A percentile compares a stretch with the other conserved stretches of the same genome.
Conservation (phyloP, 2,888 invertebrate genomes). For the Drosophila crucigera region DNA sequence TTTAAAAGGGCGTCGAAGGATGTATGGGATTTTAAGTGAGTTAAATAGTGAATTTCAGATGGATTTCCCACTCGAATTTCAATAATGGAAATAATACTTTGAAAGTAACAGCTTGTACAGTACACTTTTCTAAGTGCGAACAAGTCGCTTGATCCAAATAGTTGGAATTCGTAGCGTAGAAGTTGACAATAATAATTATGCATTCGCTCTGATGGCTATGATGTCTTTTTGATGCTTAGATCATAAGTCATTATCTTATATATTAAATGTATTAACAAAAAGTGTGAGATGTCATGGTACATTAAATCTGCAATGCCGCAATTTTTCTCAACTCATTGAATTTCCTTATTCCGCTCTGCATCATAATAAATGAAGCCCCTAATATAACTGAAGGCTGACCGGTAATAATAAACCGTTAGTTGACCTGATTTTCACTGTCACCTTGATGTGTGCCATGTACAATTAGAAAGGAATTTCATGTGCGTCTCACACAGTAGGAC, state of each 20-base stretch:
- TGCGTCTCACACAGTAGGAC: slow-evolving; percentile 46
- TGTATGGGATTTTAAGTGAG: background rate
- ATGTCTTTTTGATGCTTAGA: background rate
- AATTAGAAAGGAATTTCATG: slow-evolving; percentile 77
- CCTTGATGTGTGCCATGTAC: slow-evolving; percentile 60
- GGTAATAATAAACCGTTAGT: slow-evolving; percentile 53
- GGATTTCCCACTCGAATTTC: background rate
- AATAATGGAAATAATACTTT: background rate
- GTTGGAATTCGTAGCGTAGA: background rate
- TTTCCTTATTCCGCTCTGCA: slow-evolving; percentile 18
- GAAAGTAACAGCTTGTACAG: background rate
- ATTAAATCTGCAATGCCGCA: background rate
- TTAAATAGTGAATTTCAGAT: background rate
- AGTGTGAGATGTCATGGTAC: background rate
- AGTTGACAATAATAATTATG: no score
- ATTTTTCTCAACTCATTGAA: background rate
- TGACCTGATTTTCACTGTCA: slow-evolving; percentile 62
- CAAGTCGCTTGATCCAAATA: background rate
- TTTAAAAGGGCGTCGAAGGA: background rate
- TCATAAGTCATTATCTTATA: background rate
- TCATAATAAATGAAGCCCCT: slow-evolving; percentile 31
- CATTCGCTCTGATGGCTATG: background rate
- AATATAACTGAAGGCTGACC: slow-evolving; percentile 47
- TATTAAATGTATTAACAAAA: background rate
- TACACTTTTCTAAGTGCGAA: background rate